These are phyloP conservation scores for Chlorops oryzae DNA, from an alignment of 1,140 invertebrate genomes.

Conservation along the genomic window DNA sequence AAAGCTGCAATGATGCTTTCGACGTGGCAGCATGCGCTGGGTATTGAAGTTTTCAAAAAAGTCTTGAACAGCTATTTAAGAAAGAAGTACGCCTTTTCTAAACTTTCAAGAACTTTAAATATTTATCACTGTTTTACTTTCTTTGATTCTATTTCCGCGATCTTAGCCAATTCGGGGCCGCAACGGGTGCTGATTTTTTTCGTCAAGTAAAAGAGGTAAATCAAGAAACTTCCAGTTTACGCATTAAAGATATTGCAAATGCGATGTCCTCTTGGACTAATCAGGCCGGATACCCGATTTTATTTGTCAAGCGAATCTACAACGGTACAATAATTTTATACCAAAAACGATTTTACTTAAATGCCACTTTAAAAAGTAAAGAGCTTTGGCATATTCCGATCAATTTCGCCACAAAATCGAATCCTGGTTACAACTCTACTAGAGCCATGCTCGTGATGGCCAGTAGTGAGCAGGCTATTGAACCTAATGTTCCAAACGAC, in stretches of 20 bases:
- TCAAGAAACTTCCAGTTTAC: too few relatives aligned
- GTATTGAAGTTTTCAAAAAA: conserved; percentile 71
- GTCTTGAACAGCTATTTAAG: conserved; percentile 74
- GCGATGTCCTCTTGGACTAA: conserved; percentile 64
- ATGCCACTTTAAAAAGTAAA: background rate
- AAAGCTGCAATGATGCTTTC: conserved; percentile 65
- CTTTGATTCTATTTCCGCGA: too few relatives aligned
- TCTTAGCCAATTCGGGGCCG: conserved; percentile 49
- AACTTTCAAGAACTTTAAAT: too few relatives aligned
- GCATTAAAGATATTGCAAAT: too few relatives aligned
- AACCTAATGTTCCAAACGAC: conserved; percentile 18
- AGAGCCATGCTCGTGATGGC: conserved; percentile 26
- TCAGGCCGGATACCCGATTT: conserved; percentile 61
- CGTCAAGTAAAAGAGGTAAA: too few relatives aligned
- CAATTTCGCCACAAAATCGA: conserved; percentile 47
- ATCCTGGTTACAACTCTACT: conserved; percentile 50
- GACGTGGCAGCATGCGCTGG: conserved; percentile 91
- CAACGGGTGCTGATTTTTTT: too few relatives aligned
- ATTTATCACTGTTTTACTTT: too few relatives aligned
- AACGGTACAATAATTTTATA: conserved; percentile 32
- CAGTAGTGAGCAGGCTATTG: conserved; percentile 1
- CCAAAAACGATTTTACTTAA: conserved; percentile 48
- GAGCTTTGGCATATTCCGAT: conserved; percentile 51
- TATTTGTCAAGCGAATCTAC: conserved; percentile 53
- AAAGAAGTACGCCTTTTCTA: conserved; percentile 56